Evolutionary conservation across 1,140 invertebrate species (phyloP), one percentile per base, ranked within the genome.

Genomic region (Drosophila prosaltans): DNA sequence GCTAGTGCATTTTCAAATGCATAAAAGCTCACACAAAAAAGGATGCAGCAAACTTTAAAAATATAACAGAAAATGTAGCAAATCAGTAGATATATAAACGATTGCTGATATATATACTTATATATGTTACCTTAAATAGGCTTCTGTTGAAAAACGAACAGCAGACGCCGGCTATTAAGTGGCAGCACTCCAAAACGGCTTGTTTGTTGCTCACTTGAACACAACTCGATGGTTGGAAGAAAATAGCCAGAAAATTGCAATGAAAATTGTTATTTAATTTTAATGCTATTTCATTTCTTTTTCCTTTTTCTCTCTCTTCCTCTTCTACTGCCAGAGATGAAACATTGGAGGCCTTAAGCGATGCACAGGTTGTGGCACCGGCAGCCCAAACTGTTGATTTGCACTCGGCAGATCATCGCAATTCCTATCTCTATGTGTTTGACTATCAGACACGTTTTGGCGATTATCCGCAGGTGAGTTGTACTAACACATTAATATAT

Each of bases 381-480:
- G 95, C 98, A 24, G 95, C 99, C 6, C 95, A 97, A 91, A 98
- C 97, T 0, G 97, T 97, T 0, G 97, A 98, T 92, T 95, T 98
- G 58, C 98, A 99, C 93, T 97, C 98, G 21, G 95, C 96, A 48
- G 94, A 96, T 68, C 94, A 96, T 84, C 93, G 95, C 36, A 96
- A 96, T 85, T 98, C 97, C 40, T 98, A 97, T 92, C 94, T 98
- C 60, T 98, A 98, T 92, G 97, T 98, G 16, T 98, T 98, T 92
- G 97, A 97, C 92, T 98, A 99, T 93, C 98, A 98, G 91, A 97
- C 97, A 0, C 97, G 97, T 91, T 96, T 96, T 74, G 97, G 97
- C 30, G 96, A 98, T 91, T 98, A 97, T 93, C 96, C 96, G 28
- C 96, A 97, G 95, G 97, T 97, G 93, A 94, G 60, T 40, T 40